Conservation (phyloP, 2,797 vertebrate genomes). For the Danio aesculapii region DNA sequence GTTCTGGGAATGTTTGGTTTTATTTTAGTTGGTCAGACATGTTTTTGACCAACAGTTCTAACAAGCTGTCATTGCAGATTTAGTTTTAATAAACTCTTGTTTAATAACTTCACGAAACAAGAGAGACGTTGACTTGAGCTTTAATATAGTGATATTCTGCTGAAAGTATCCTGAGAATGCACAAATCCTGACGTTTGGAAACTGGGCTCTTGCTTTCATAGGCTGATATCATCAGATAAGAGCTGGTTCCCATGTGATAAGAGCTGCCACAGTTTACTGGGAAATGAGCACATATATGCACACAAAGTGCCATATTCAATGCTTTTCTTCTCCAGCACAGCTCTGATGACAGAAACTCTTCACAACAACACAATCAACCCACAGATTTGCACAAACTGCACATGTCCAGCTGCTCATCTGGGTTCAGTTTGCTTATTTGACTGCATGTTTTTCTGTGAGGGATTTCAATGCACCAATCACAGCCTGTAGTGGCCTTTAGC, state of each 20-base stretch:
- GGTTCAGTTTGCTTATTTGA: no score
- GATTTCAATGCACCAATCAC: no score
- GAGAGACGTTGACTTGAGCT: slow-evolving; percentile 37
- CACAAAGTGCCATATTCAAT: slow-evolving; percentile 66
- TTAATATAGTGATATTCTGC: slow-evolving; percentile 36
- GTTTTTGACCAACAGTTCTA: slow-evolving; percentile 5
- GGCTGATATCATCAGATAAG: slow-evolving; percentile 69
- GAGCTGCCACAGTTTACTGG: slow-evolving; percentile 70
- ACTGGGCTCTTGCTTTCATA: slow-evolving; percentile 37
- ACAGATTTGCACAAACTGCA: not conserved
- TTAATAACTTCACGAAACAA: slow-evolving; percentile 54
- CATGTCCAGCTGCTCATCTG: not conserved
- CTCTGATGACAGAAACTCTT: slow-evolving; percentile 70
- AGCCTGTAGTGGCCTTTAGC: no score
- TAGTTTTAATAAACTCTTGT: slow-evolving; percentile 60
- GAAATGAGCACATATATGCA: slow-evolving; percentile 64
- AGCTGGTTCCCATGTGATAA: slow-evolving; percentile 82
- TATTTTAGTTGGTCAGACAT: no score
- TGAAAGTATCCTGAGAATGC: slow-evolving; percentile 37
- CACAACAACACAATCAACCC: slow-evolving; percentile 53
- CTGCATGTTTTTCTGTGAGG: no score
- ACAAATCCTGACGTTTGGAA: slow-evolving; percentile 44
- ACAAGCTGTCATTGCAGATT: slow-evolving; percentile 52
- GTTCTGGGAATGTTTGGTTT: no score
- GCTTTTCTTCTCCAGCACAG: slow-evolving; percentile 61